Base-by-base conservation (phyloP, 2,888 invertebrate genomes). In the Volucella inanis region DNA sequence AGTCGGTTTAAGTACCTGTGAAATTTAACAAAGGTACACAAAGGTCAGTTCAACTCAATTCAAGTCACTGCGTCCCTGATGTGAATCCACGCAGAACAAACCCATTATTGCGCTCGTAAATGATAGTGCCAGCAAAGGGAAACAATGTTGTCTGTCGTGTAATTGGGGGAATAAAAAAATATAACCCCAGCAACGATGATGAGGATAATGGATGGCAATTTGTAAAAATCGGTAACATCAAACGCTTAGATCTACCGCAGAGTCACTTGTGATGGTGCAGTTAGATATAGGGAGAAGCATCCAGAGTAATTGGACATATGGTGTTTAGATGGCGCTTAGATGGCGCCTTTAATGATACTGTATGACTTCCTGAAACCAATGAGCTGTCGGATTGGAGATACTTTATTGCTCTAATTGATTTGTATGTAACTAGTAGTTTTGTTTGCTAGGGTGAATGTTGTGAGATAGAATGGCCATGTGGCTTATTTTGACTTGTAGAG, bases 161-260 rank as follows among this genome's bases (percentile, higher is more conserved):
- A 31, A 31, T 31, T 31, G 31, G 31, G 31, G 31, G 6, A 15
- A 49, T 39, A 50, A 52, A n/a, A 62, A 71, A 64, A 76, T 65
- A 77, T 61, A 77, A 71, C 77, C 77, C 72, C 49, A 59, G 41
- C 70, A 52, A 38, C 47, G 59, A 61, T 45, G 49, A 62, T 38
- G 22, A 41, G 10, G 55, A 65, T 65, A 72, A 79, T 79, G 15
- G 70, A 59, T 65, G 71, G 77, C 77, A 71, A 67, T 82, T 82
- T 77, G 71, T 65, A 45, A 39, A 65, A 71, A 82, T 70, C 76
- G 77, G 70, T 70, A 49, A 67, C 71, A 67, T 82, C 82, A 82
- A 82, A 77, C 54, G 71, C 31, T 1, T 15, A n/a, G 65, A 67
- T 75, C 59, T 50, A 50, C 75, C 65, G 22, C 65, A 49, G 55